Evolutionary conservation across 2,113 vertebrate species (phyloP), one percentile per base, ranked within the genome.

Genomic region (Megalops atlanticus): DNA sequence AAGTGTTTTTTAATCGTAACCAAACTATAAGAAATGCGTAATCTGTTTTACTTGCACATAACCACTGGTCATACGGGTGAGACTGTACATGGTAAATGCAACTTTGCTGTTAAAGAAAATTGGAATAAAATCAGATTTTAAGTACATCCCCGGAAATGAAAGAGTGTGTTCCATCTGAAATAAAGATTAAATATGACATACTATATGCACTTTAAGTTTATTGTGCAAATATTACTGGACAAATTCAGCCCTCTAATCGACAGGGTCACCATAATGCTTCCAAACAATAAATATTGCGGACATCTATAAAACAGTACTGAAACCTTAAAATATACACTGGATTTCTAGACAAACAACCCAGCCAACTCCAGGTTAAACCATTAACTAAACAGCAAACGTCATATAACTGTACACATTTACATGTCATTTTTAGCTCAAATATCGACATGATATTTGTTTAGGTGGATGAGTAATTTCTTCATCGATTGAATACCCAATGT

Each of bases 271-370:
- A 91, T 92, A 92, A 85, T 86, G 89, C 94, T 95, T 68, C 52
- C 35, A 95, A 95, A 94, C 95, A 98, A 98, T 98, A 99, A 98
- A 98, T 98, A 97, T 92, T 95, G 96, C 96, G 96, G 94, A 96
- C 95, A 96, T 91, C 92, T 93, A 92, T 91, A 93, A 91, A 93
- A 93, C 87, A 90, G 58, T 64, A 64, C 58, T 64, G 58, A 91
- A 94, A 93, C 89, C 88, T 81, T 90, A 88, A 64, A 92, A 92
- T 91, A 92, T 92, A 90, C 91, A 92, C 68, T 80, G 87, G 88
- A 84, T 89, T 87, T 89, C 90, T 89, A 92, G 77, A 81, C 88
- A 88, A 88, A 84, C 86, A 85, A 77, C 83, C 54, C 74, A 69
- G 84, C 52, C 85, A 84, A 82, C 79, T 86, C 81, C 78, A 85